Evolutionary conservation across 2,888 invertebrate genomes (phyloP).

Genomic region (Oscheius sp.): DNA sequence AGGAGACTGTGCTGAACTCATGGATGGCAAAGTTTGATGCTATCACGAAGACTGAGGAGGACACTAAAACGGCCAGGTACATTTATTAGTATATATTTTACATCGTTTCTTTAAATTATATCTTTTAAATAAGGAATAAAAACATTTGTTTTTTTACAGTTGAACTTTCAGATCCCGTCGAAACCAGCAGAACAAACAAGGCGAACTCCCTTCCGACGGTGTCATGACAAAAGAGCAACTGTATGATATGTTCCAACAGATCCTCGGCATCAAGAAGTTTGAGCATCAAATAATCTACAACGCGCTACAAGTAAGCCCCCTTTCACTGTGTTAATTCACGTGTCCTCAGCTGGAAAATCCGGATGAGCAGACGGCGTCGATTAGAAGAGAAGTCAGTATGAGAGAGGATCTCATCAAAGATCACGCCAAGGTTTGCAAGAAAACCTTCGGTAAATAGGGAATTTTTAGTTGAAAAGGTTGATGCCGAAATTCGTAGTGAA

Average conservation of each 20-base stretch:
- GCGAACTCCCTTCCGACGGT: conserved; percentile 57
- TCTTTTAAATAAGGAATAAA: no score
- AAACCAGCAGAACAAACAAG: conserved; percentile 33
- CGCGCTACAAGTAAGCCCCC: conserved; percentile 83
- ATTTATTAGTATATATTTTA: not conserved
- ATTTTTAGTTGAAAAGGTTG: conserved; percentile 85
- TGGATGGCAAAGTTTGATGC: conserved; percentile 99
- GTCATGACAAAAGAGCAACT: conserved; percentile 96
- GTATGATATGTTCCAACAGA: conserved; percentile 99
- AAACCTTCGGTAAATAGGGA: not conserved
- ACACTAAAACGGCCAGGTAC: conserved; percentile 66
- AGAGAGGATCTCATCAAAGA: conserved; percentile 94
- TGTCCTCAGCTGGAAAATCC: conserved; percentile 88
- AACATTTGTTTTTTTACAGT: no score
- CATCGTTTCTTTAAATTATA: no score
- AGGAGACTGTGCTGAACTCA: conserved; percentile 96
- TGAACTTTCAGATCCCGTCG: conserved; percentile 30
- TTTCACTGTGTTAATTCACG: not conserved
- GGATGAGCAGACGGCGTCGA: conserved; percentile 99
- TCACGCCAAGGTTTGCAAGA: conserved; percentile 83
- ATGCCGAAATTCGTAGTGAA: conserved; percentile 99
- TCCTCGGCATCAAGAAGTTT: conserved; percentile 96
- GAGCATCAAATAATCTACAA: conserved; percentile 99
- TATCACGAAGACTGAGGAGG: conserved; percentile 80
- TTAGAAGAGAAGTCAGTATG: conserved; percentile 95